Percentiles rank a stretch among this genome's conserved stretches.
These are phyloP conservation scores for Phaonia tiefii DNA, from an alignment of 2,888 invertebrate genomes.

Conservation along the genomic window DNA sequence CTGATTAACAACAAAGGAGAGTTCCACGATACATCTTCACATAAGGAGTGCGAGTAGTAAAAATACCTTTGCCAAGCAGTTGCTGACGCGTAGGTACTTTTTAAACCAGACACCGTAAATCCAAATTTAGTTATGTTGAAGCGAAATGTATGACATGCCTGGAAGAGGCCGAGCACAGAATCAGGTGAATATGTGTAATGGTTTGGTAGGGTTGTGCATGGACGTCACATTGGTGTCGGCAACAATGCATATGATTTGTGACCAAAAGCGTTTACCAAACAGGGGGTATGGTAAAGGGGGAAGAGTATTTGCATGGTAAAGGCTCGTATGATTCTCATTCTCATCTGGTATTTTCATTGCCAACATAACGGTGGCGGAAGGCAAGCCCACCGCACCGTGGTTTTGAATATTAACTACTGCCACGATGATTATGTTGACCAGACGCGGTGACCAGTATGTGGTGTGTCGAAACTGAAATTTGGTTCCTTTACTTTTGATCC, in stretches of 20 bases:
- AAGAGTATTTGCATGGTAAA: too few species aligned
- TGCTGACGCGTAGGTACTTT: constrained; percentile 7
- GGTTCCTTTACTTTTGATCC: too few species aligned
- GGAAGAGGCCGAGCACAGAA: constrained; percentile 10
- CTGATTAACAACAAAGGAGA: constrained; percentile 47
- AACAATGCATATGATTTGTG: constrained; percentile 23
- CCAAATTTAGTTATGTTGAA: constrained; percentile 29
- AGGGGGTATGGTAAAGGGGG: too few species aligned
- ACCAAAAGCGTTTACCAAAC: too few species aligned
- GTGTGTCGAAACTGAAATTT: too few species aligned
- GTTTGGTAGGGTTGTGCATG: neutral
- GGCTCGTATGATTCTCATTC: too few species aligned
- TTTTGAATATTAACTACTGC: too few species aligned
- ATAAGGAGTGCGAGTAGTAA: neutral
- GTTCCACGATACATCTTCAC: constrained; percentile 21
- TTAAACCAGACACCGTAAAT: constrained; percentile 20
- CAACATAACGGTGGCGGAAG: too few species aligned
- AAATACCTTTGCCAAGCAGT: neutral
- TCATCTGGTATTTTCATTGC: too few species aligned
- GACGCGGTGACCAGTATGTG: too few species aligned
- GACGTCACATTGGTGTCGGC: neutral
- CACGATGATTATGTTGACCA: too few species aligned
- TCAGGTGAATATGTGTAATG: constrained; percentile 45
- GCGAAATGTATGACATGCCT: neutral
- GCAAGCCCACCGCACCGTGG: too few species aligned